Base-by-base conservation (phyloP, 2,888 invertebrate species). In the Machimus atricapillus region DNA sequence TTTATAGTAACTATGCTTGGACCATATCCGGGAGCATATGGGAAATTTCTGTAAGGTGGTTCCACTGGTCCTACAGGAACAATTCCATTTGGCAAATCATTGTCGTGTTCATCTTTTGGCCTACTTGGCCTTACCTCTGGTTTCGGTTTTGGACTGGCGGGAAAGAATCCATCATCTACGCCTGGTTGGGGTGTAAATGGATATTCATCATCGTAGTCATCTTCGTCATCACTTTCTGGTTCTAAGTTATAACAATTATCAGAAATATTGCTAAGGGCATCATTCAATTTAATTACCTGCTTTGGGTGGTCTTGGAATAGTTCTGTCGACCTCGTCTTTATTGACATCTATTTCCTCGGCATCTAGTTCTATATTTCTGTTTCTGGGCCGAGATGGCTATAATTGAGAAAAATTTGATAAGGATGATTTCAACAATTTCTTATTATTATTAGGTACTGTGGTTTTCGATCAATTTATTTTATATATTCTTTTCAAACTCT, bases 141-240 rank as follows among this genome's bases (percentile, higher is more conserved):
- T 19, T 78, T 78, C 14, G 78, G 43, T 23, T 78, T 81, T 43
- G n/a, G 0, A 34, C 16, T 56, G 46, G 87, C 34, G 34, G 90
- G 88, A 16, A 94, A 92, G 8, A 96, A 93, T 0, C 95, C 95
- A 90, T 96, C 96, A 88, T 96, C 96, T 77, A 95, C 94, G 40
- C 95, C 95, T 27, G 94, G 93, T 93, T 93, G 0, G 93, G 92
- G 91, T 40, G 92, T 91, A 79, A 91, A 91, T 12, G 93, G 91
- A 78, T 91, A 91, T 27, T 91, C 93, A 58, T 90, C 90, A 7
- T 93, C 93, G 0, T 87, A 89, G 12, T 93, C 93, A 74, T 94
- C 91, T 87, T 94, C 94, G 87, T 95, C 95, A 73, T 78, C 86
- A 31, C 34, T 23, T 77, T 94, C 94, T 46, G 94, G 91, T 90